These are phyloP conservation scores for Lophotriccus pileatus DNA, from an alignment of 2,797 vertebrate species.

Conservation along the genomic window DNA sequence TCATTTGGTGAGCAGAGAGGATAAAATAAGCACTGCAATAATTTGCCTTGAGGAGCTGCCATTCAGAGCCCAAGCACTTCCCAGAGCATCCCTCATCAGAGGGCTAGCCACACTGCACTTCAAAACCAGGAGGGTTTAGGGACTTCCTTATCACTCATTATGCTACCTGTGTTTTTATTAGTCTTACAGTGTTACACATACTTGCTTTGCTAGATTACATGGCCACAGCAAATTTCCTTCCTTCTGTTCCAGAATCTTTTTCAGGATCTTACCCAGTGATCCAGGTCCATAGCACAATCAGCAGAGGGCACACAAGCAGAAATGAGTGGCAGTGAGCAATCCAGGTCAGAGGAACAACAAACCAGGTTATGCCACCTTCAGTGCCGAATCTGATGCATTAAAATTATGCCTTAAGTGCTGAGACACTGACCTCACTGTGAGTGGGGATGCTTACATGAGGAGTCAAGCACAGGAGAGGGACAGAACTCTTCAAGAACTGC, in stretches of 20 bases:
- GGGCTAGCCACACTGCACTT: neutral
- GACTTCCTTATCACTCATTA: neutral
- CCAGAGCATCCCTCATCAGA: neutral
- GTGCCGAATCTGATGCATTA: neutral
- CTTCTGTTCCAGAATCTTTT: neutral
- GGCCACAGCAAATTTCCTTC: neutral
- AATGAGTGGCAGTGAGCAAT: neutral
- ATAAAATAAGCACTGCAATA: neutral
- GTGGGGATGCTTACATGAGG: neutral
- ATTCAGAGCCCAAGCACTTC: neutral
- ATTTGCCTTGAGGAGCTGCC: neutral
- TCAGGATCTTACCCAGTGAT: neutral
- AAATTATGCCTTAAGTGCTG: neutral
- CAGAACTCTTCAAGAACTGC: neutral
- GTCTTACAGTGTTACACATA: neutral
- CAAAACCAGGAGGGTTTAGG: neutral
- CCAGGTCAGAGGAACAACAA: neutral
- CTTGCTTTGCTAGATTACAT: neutral
- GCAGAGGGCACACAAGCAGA: neutral
- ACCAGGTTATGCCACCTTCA: neutral
- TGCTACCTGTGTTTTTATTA: neutral
- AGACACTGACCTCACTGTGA: neutral
- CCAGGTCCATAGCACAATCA: neutral
- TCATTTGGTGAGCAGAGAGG: neutral
- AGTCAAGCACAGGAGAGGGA: neutral